These are phyloP conservation scores for Lasioglossum calceatum DNA, from an alignment of 2,888 invertebrate genomes.

Conservation along the genomic window DNA sequence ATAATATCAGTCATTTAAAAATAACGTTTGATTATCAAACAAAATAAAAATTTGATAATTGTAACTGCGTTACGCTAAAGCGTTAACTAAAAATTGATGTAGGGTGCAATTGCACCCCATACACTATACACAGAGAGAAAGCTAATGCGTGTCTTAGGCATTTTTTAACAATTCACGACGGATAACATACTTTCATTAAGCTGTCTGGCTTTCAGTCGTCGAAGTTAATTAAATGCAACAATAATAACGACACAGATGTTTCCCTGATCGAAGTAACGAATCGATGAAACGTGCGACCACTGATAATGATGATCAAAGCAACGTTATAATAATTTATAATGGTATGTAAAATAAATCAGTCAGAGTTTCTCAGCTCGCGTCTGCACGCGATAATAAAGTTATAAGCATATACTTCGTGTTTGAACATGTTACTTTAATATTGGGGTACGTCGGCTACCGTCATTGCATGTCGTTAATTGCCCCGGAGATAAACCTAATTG, in stretches of 20 bases:
- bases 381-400: neutral
- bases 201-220: no score
- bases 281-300: neutral
- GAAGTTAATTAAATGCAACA: no score
- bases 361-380: neutral
- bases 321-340: neutral
- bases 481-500: constrained; percentile 22
- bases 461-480: constrained; percentile 39
- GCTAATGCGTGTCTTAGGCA: no score
- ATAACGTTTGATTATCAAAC: no score
- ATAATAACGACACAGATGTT: neutral
- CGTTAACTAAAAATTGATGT: no score
- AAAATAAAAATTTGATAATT: no score
- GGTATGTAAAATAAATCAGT: neutral
- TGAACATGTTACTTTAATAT: constrained; percentile 13
- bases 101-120: no score
- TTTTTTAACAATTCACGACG: no score
- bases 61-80: no score
- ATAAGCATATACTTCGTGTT: neutral
- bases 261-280: neutral
- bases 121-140: no score
- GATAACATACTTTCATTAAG: no score
- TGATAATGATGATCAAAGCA: neutral
- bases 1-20: no score
- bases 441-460: constrained; percentile 27